Base-by-base conservation (phyloP, 2,797 vertebrate genomes). In the Lophotriccus pileatus region DNA sequence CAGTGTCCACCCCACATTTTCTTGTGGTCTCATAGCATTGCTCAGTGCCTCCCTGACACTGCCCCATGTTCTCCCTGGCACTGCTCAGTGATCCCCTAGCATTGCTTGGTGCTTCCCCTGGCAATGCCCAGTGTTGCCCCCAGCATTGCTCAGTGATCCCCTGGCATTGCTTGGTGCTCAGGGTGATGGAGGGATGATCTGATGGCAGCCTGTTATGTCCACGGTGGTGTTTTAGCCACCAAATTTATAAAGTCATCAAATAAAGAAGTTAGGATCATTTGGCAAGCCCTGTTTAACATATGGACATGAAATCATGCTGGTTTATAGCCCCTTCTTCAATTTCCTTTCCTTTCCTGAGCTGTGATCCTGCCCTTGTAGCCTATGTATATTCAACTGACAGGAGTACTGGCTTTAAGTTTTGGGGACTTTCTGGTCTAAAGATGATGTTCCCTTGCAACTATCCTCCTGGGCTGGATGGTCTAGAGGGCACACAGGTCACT, bases 11-110 rank as follows among this genome's bases (percentile, higher is more conserved):
- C 27, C 10, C 6, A 10, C 27, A 30, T 30, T 52, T 52, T 30
- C 50, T 12, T 52, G 28, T 30, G 50, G 50, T 30, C 28, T 30
- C 28, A 52, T 30, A 52, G 27, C 49, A 50, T 28, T 50, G 49
- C 50, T 46, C 21, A 46, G 11, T 62, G 49, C 20, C 28, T 23
- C 9, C 4, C 4, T 0, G 2, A 22, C 24, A 70, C 12, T 59
- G 30, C 6, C 60, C 1, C 1, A 9, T 32, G 22, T 34, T 58
- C 6, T 30, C 3, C 3, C 22, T 1, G 2, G 41, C 32, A 68
- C 30, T 52, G 24, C 10, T 41, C 2, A 2, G 27, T 36, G n/a
- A 24, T 64, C 12, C 12, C 7, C 12, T 55, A 62, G 21, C 56
- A 12, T 56, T 69, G 41, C 9, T 44, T 10, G 9, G 36, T 1